A percentile compares a stretch with the other conserved stretches of the same genome.
phyloP scores from a whole-genome alignment of 2,797 vertebrate species.

The Lutra lutra region DNA sequence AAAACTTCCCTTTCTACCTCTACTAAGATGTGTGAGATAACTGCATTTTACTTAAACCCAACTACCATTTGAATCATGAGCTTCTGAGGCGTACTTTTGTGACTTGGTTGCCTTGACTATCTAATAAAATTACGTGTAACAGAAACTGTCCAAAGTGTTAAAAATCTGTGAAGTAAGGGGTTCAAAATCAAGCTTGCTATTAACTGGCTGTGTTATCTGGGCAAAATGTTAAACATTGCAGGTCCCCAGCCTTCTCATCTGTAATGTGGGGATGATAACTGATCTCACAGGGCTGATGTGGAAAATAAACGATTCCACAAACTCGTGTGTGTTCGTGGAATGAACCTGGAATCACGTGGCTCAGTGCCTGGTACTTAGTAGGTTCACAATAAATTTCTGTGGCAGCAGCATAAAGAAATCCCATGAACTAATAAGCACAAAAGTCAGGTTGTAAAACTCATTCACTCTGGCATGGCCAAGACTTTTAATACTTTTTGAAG shows the following conservation, averaged over 20 bases:
- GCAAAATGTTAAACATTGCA: not conserved
- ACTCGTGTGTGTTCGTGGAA: not conserved
- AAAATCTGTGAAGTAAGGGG: not conserved
- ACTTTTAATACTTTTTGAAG: constrained; percentile 2
- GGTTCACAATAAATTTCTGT: not conserved
- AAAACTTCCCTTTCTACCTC: not conserved
- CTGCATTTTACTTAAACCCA: not conserved
- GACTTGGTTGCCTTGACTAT: not conserved
- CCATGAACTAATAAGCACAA: not conserved
- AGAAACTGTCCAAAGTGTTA: constrained; percentile 18
- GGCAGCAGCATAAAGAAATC: constrained; percentile 32
- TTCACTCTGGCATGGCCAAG: not conserved
- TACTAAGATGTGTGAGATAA: not conserved
- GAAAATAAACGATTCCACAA: constrained; percentile 14
- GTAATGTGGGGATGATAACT: not conserved
- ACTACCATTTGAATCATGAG: not conserved
- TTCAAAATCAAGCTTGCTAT: not conserved
- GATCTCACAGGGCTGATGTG: not conserved
- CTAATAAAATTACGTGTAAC: not conserved
- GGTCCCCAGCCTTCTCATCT: not conserved
- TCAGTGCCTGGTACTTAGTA: not conserved
- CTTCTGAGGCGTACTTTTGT: not conserved
- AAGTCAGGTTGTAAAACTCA: not conserved
- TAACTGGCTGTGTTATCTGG: not conserved
- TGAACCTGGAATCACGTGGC: not conserved